These are phyloP conservation scores for Cheilosia pagana DNA, from an alignment of 2,888 invertebrate genomes.

Conservation along the genomic window DNA sequence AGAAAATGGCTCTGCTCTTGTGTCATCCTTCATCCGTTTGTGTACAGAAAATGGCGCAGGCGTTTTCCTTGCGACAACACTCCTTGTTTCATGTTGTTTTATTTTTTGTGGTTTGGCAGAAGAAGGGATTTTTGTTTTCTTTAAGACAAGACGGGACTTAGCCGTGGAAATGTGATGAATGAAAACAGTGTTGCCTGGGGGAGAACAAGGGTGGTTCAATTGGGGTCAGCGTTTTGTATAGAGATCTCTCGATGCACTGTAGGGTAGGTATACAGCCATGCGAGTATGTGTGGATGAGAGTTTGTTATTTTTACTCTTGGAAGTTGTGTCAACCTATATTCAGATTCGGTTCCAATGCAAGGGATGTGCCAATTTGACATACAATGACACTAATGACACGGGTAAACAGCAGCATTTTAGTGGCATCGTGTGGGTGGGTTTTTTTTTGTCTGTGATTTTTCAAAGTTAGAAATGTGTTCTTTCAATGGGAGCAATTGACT, in stretches of 20 bases:
- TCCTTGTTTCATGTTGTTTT: conserved; percentile 45
- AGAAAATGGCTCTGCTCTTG: conserved; percentile 30
- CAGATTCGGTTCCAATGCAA: conserved; percentile 11
- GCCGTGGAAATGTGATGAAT: conserved; percentile 48
- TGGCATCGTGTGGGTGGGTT: background rate
- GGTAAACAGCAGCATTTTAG: conserved; percentile 8
- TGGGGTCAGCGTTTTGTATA: conserved; percentile 55
- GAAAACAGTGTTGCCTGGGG: conserved; percentile 51
- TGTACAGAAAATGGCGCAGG: conserved; percentile 58
- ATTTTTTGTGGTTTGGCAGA: conserved; percentile 15
- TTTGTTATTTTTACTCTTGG: conserved; percentile 40
- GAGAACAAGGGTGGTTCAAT: conserved; percentile 42
- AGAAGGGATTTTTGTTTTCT: conserved; percentile 46
- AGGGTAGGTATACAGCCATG: conserved; percentile 1
- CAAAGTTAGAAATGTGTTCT: no score
- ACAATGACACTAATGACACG: conserved; percentile 37
- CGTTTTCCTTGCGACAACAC: conserved; percentile 55
- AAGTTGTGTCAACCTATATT: conserved; percentile 12
- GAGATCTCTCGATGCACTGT: conserved; percentile 6
- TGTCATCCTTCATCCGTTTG: conserved; percentile 45
- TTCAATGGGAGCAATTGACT: no score
- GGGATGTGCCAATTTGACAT: conserved; percentile 51
- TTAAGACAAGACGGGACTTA: conserved; percentile 38
- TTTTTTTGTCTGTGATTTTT: no score
- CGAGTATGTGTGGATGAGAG: conserved; percentile 25